Base-by-base conservation (phyloP, 2,888 invertebrate genomes). In the Ganaspis brasiliensis region DNA sequence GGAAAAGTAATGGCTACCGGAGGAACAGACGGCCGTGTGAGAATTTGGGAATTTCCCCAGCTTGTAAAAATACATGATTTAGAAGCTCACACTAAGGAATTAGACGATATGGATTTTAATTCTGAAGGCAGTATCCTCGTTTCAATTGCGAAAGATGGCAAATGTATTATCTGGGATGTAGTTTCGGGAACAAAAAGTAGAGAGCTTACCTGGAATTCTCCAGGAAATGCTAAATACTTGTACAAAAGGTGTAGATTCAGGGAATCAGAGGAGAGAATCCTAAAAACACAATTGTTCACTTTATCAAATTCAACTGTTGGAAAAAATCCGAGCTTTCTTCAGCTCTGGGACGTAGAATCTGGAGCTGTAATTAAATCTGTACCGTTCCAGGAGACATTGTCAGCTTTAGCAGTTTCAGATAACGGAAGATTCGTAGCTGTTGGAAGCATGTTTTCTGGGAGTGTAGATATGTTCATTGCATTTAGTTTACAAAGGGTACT, bases 51-150 rank as follows among this genome's bases (percentile, higher is more conserved):
- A 88, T 97, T 97, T 91, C 98, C 98, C 0, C 94, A 95, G 84
- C 93, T 98, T 92, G 93, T 95, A 73, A 93, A 95, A 82, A 88
- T 95, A 21, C 93, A 94, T 86, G 95, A 95, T 83, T 92, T 98
- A 10, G 93, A 95, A 80, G 97, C 95, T 45, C 98, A 98, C 87
- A 94, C 93, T 74, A 97, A 97, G 92, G 98, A 98, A 94, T 96
- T 99, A 81, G 98, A 98, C 88, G 98, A 98, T 91, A 91, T 99
- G 73, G 98, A 98, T 92, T 96, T 98, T 89, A 97, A 96, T 92
- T 95, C 96, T 1, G 95, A 95, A 87, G 95, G 96, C 79, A 94
- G 94, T 73, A 93, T 94, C 89, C 92, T 98, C 73, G 96, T 96
- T 72, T 97, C 97, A 85, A 96, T 98, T 82, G 96, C 97, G 0